A percentile compares a stretch with the other conserved stretches of the same genome.
phyloP scores from a whole-genome alignment of 2,888 invertebrate genomes.

The Scelioninae gen. 2 region DNA sequence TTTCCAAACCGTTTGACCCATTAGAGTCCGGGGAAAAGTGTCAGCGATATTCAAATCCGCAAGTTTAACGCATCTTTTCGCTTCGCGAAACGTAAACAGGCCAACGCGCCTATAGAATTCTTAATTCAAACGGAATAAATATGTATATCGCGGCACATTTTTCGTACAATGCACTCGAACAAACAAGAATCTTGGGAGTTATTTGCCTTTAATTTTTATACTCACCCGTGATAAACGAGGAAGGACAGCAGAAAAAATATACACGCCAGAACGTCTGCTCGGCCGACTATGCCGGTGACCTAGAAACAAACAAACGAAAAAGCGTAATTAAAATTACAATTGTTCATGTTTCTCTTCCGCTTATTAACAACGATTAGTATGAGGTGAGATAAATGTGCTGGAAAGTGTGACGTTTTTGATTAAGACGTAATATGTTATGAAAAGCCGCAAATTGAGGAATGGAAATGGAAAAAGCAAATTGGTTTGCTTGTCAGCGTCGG shows the following conservation, averaged over 20 bases:
- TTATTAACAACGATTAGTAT: conserved; percentile 2
- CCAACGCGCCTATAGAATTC: too few species aligned
- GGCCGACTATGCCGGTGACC: conserved; percentile 92
- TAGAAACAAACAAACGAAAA: conserved; percentile 74
- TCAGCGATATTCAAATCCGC: conserved; percentile 35
- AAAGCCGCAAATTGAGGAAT: too few species aligned
- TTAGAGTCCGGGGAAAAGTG: conserved; percentile 34
- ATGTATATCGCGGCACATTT: background rate
- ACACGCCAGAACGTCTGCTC: conserved; percentile 91
- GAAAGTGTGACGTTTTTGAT: too few species aligned
- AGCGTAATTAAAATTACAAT: conserved; percentile 43
- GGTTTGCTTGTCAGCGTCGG: too few species aligned
- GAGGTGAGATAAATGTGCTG: too few species aligned
- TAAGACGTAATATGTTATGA: too few species aligned
- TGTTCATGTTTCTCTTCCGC: conserved; percentile 6
- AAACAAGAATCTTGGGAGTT: conserved; percentile 17
- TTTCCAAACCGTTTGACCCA: conserved; percentile 48
- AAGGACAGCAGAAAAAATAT: conserved; percentile 88
- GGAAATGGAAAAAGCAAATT: too few species aligned
- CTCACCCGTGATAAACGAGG: conserved; percentile 88
- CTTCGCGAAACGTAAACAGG: conserved; percentile 12
- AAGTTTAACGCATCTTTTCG: conserved; percentile 27
- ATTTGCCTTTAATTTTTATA: conserved; percentile 57
- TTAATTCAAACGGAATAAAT: conserved; percentile 23
- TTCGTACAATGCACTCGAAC: conserved; percentile 5